Conservation (phyloP, 2,888 invertebrate genomes). For the Eupithecia vulgata region DNA sequence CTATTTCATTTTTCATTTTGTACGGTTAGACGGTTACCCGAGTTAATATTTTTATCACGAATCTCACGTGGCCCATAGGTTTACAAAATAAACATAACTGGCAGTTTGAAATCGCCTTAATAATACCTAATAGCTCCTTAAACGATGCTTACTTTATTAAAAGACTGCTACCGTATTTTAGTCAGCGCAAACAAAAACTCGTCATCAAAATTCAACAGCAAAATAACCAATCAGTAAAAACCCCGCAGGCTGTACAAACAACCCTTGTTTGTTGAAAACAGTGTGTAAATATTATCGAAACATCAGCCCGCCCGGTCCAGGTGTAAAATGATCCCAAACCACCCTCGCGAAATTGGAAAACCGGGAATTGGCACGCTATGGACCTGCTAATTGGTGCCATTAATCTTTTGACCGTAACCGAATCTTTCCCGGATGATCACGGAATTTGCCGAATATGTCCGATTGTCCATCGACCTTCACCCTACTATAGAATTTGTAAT, state of each 20-base stretch:
- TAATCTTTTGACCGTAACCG: slow-evolving; percentile 69
- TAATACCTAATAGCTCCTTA: too few relatives aligned
- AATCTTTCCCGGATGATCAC: slow-evolving; percentile 43
- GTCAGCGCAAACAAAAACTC: slow-evolving; percentile 19
- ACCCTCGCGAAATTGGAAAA: slow-evolving; percentile 60
- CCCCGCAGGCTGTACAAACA: slow-evolving; percentile 38
- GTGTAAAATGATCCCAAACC: slow-evolving; percentile 60
- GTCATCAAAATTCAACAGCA: slow-evolving; percentile 29
- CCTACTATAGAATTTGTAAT: too few relatives aligned
- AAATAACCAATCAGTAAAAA: slow-evolving; percentile 46
- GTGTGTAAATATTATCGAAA: slow-evolving; percentile 38
- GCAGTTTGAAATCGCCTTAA: neutral
- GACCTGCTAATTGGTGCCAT: slow-evolving; percentile 69
- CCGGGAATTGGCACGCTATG: slow-evolving; percentile 59
- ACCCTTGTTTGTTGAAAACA: slow-evolving; percentile 38
- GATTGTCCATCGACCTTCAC: slow-evolving; percentile 7
- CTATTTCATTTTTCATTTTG: slow-evolving; percentile 9
- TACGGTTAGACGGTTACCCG: neutral
- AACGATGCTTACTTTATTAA: neutral
- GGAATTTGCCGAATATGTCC: slow-evolving; percentile 19
- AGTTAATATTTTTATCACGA: neutral
- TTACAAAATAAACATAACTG: neutral
- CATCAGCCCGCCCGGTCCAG: slow-evolving; percentile 43
- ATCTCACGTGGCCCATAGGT: neutral
- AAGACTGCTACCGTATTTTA: neutral